These are phyloP conservation scores for Carassius gibelio DNA, from an alignment of 2,113 vertebrate species.

Conservation along the genomic window DNA sequence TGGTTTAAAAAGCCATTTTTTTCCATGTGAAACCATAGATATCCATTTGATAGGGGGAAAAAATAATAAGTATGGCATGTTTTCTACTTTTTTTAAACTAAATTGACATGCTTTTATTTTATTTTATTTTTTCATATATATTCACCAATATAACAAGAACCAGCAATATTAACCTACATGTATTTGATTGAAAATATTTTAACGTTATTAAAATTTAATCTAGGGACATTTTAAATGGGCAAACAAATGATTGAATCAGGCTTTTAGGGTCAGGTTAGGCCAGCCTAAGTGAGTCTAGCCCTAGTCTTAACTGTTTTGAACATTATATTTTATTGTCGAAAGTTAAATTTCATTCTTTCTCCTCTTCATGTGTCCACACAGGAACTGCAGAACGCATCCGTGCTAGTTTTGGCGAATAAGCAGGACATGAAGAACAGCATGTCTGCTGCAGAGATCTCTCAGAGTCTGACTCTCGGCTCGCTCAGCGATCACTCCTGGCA, in stretches of 20 bases:
- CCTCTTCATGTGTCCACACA: conserved; percentile 47
- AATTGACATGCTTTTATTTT: too few species aligned
- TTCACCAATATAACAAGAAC: neutral
- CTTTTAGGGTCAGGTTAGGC: neutral
- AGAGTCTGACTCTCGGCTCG: conserved; percentile 77
- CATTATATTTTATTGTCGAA: neutral
- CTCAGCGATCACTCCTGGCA: conserved; percentile 84
- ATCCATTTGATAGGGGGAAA: too few species aligned
- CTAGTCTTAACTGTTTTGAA: neutral
- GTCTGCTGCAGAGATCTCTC: conserved; percentile 80
- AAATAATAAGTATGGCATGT: too few species aligned
- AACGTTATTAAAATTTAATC: neutral
- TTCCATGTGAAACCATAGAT: too few species aligned
- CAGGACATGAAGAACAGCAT: conserved; percentile 84
- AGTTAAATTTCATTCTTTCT: neutral
- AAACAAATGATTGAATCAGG: conserved; percentile 5
- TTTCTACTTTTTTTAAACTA: too few species aligned
- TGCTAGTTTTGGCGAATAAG: conserved; percentile 86
- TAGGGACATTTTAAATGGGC: neutral
- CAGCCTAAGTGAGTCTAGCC: neutral
- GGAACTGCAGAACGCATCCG: conserved; percentile 79
- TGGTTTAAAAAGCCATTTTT: too few species aligned
- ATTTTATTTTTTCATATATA: too few species aligned
- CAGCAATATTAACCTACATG: neutral
- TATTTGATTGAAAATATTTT: neutral